A percentile compares a stretch with the other conserved stretches of the same genome.
Conservation (phyloP, 2,797 vertebrate species). For the Meriones psammophilus region DNA sequence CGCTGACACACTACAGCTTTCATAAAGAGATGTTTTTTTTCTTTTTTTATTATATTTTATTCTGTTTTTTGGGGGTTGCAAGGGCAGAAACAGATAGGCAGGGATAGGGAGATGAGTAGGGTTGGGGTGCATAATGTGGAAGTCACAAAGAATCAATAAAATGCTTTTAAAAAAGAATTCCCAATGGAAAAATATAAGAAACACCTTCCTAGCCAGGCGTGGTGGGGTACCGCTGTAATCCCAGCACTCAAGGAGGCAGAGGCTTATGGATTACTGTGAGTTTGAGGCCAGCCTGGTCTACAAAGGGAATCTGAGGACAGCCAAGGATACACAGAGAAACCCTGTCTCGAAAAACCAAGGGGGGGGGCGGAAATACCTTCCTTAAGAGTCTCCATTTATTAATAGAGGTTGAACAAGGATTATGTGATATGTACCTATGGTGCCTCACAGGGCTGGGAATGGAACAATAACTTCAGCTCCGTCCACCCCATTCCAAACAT, state of each 20-base stretch:
- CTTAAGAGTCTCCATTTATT: conserved; percentile 1
- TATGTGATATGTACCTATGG: background rate
- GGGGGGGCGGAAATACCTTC: too few species aligned
- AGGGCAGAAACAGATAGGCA: background rate
- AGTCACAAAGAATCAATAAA: background rate
- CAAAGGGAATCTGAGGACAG: too few species aligned
- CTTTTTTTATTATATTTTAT: background rate
- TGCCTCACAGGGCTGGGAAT: background rate
- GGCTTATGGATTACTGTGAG: too few species aligned
- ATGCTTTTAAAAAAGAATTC: background rate
- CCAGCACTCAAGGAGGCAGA: too few species aligned
- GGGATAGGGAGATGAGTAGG: background rate
- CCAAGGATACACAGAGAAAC: too few species aligned
- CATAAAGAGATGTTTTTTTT: background rate
- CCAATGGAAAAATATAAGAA: background rate
- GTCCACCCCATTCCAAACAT: background rate
- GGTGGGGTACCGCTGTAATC: too few species aligned
- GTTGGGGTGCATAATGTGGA: background rate
- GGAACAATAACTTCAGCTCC: background rate
- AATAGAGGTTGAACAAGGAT: background rate
- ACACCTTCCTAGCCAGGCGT: background rate
- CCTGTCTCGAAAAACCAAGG: too few species aligned
- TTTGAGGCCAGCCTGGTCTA: too few species aligned
- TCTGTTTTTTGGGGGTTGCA: background rate
- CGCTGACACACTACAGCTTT: background rate